Evolutionary conservation across 2,113 vertebrate genomes (phyloP).

Genomic region (Nannospalax galili): DNA sequence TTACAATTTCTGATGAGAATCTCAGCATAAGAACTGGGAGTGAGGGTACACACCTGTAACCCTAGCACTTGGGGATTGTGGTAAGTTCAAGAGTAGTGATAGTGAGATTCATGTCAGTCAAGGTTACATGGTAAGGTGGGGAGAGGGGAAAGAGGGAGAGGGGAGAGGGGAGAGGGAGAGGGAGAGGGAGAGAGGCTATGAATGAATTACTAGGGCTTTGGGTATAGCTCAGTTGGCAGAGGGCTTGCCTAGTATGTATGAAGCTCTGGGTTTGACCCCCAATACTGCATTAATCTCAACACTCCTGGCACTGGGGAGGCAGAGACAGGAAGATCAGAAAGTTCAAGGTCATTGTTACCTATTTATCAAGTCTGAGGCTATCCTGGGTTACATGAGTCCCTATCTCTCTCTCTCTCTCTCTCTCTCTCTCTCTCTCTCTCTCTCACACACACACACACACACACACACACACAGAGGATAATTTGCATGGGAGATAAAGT

Average conservation of each 20-base stretch:
- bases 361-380: not conserved
- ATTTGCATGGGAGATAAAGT: not conserved
- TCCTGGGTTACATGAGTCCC: not conserved
- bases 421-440: too few relatives aligned
- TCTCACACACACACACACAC: not conserved
- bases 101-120: not conserved
- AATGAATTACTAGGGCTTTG: not conserved
- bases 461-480: too few relatives aligned
- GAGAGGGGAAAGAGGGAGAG: too few relatives aligned
- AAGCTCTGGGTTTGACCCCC: not conserved
- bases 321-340: not conserved
- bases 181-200: too few relatives aligned
- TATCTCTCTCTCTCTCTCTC: too few relatives aligned
- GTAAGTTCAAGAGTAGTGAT: too few relatives aligned
- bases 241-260: not conserved
- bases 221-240: not conserved
- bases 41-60: not conserved
- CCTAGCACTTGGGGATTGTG: not conserved
- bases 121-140: not conserved
- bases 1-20: not conserved
- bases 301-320: not conserved
- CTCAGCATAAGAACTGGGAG: not conserved
- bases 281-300: not conserved
- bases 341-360: not conserved
- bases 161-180: too few relatives aligned